phyloP scores from a whole-genome alignment of 2,113 vertebrate species.

The Helogale parvula region DNA sequence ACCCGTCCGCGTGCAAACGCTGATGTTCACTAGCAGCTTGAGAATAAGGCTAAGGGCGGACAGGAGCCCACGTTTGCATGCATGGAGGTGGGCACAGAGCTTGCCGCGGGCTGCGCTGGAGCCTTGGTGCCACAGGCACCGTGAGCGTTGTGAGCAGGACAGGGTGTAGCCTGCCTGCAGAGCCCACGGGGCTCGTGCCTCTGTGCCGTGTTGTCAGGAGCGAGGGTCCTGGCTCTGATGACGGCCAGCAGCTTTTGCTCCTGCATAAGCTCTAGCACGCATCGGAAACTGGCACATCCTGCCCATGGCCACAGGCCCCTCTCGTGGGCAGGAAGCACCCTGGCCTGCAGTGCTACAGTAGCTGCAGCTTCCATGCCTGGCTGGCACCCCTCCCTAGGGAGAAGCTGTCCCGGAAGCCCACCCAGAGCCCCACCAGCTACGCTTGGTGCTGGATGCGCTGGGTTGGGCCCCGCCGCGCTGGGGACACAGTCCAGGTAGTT shows the following conservation, averaged over 20 bases:
- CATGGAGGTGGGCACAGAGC: not conserved
- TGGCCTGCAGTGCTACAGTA: too few species aligned
- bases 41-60: too few species aligned
- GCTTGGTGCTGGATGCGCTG: accelerated
- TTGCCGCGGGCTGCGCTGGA: too few species aligned
- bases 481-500: accelerated
- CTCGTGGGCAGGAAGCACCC: too few species aligned
- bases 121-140: accelerated
- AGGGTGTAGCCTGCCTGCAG: not conserved
- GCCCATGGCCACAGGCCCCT: too few species aligned
- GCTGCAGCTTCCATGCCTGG: not conserved
- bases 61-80: not conserved
- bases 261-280: not conserved
- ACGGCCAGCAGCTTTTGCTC: not conserved
- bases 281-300: too few species aligned
- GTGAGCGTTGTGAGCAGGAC: not conserved
- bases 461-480: not conserved
- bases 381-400: not conserved
- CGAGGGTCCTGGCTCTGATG: accelerated
- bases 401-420: not conserved
- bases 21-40: not conserved
- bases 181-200: too few species aligned
- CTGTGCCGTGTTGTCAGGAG: not conserved
- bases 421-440: not conserved
- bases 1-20: accelerated